phyloP scores from a whole-genome alignment of 2,797 vertebrate species.

The Eidolon dupreanum region DNA sequence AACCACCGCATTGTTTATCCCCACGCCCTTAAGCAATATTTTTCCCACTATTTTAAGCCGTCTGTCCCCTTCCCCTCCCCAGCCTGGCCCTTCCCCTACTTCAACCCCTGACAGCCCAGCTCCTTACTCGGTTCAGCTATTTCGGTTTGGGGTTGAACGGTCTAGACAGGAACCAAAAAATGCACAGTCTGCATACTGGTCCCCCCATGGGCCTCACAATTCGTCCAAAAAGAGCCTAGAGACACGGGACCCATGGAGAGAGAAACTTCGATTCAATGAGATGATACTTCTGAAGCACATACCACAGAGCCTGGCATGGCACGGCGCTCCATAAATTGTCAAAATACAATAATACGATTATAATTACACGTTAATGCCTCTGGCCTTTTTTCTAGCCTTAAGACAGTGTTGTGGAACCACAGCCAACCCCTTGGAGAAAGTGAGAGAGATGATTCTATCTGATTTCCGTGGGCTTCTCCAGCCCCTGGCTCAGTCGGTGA shows the following conservation, averaged over 20 bases:
- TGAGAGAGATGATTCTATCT: background rate
- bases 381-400: background rate
- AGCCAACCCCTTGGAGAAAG: background rate
- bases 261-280: background rate
- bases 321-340: background rate
- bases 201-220: background rate
- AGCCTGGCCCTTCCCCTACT: conserved; percentile 22
- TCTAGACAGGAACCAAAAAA: conserved; percentile 78
- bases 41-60: conserved; percentile 69
- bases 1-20: conserved; percentile 36
- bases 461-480: background rate
- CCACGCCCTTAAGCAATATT: conserved; percentile 59
- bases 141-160: conserved; percentile 69
- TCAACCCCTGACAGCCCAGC: background rate
- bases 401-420: background rate
- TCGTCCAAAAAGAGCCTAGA: background rate
- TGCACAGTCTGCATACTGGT: conserved; percentile 45
- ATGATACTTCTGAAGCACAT: background rate
- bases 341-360: background rate
- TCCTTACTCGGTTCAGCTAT: conserved; percentile 66
- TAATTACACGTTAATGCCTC: background rate
- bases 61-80: background rate
- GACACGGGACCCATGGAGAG: background rate
- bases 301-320: background rate
- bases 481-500: background rate